Conservation (phyloP, 2,797 vertebrate species). For the Aotus griseimembra region DNA sequence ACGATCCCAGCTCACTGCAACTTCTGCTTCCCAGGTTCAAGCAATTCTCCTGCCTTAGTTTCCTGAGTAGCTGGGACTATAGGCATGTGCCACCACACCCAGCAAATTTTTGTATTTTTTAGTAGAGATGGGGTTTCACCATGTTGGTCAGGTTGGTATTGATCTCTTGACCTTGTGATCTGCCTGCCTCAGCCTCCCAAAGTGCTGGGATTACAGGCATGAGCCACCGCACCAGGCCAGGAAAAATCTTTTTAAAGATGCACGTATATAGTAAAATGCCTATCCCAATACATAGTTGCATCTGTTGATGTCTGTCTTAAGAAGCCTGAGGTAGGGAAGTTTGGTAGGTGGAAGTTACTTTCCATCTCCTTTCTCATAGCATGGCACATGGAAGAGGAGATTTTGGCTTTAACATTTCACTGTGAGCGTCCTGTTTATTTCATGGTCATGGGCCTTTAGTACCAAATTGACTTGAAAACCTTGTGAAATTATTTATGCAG, state of each 20-base stretch:
- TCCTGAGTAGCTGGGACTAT: too few species aligned
- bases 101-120: too few species aligned
- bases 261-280: neutral
- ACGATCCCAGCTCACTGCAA: too few species aligned
- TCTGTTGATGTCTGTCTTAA: neutral
- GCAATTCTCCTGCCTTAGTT: too few species aligned
- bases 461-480: conserved; percentile 47
- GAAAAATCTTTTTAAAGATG: neutral
- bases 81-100: accelerated
- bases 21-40: too few species aligned
- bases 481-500: conserved; percentile 58
- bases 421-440: neutral
- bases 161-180: too few species aligned
- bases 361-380: neutral
- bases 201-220: too few species aligned
- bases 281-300: neutral
- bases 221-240: too few species aligned
- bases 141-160: too few species aligned
- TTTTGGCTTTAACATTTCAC: neutral
- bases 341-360: neutral
- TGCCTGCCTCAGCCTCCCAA: too few species aligned
- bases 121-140: too few species aligned
- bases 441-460: neutral
- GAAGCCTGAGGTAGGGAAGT: neutral
- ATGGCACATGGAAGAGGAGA: accelerated